Evolutionary conservation across 2,888 invertebrate species (phyloP), one percentile per base, ranked within the genome.

Genomic region (Thecocarcelia acutangulata): DNA sequence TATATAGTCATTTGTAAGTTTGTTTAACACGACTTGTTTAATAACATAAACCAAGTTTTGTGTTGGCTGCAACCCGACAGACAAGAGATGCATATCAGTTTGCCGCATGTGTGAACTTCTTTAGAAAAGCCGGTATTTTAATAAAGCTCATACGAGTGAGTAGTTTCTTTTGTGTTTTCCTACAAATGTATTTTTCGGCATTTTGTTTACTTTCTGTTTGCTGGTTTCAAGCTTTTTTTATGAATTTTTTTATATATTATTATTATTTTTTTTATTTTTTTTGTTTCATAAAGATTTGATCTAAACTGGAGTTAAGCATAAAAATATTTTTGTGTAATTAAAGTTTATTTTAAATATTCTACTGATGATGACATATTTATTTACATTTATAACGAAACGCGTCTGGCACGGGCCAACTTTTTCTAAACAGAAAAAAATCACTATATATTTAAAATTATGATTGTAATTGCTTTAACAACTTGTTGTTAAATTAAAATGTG

Each of bases 321-420:
- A 80, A 83, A 83, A 83, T 83, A 83, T 77, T 80, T 80, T 76
- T 83, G 46, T 58, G 69, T 69, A 83, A 80, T 77, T 83, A 83
- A 80, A 82, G 59, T 75, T 78, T 58, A 68, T 54, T 75, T 78
- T 64, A 75, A 75, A 82, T 70, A 74, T 61, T 76, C 42, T 37
- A 33, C 54, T 56, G 52, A 56, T 63, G 68, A 77, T 81, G 81
- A 68, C 77, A 81, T 77, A 77, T 74, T 64, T 80, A 70, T 52
- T 33, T 37, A 69, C 54, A 40, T 64, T 69, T n/a, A 21, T 50
- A 69, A 75, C 69, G 58, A 64, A 80, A 33, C 33, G 33, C 69
- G 56, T 70, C 28, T 21, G 80, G 80, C 80, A 80, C 80, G 80
- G 80, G 80, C 80, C 80, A 80, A 76, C 68, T 50, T 13, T 52